These are phyloP conservation scores for Fukomys damarensis DNA, from an alignment of 2,113 vertebrate species.

Conservation along the genomic window DNA sequence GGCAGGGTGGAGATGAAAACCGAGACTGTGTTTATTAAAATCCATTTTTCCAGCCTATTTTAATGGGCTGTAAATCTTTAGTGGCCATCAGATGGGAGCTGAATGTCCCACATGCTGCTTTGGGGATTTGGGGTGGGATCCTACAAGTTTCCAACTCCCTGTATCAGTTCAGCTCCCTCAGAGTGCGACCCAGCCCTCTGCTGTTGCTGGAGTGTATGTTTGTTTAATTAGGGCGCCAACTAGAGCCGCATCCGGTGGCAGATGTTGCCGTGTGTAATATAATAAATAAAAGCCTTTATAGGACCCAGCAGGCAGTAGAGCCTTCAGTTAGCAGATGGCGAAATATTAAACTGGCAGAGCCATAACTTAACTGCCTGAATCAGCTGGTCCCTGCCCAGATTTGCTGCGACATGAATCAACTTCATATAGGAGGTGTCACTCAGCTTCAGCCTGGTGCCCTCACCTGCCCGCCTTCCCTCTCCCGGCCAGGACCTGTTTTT, in stretches of 20 bases:
- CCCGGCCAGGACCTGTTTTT: neutral
- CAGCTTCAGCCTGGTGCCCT: neutral
- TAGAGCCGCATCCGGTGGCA: conserved; percentile 84
- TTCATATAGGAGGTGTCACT: conserved; percentile 75
- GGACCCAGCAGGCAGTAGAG: conserved; percentile 86
- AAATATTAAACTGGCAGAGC: conserved; percentile 88
- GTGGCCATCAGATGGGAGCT: neutral
- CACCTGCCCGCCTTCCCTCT: conserved; percentile 41
- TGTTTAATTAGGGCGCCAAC: conserved; percentile 87
- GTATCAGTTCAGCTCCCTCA: neutral
- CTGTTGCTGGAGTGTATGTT: conserved; percentile 80
- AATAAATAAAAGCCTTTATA: conserved; percentile 91
- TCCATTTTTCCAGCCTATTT: neutral
- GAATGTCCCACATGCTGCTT: neutral
- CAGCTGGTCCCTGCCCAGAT: conserved; percentile 83
- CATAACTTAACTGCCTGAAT: conserved; percentile 82
- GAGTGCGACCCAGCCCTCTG: conserved; percentile 42
- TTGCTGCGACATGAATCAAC: conserved; percentile 78
- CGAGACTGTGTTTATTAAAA: neutral
- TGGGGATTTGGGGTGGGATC: neutral
- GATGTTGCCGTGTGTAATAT: conserved; percentile 89
- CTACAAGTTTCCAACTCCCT: neutral
- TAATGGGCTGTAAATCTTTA: neutral
- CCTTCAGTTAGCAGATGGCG: conserved; percentile 89
- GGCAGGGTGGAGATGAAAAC: neutral